Percentiles rank a stretch among this genome's conserved stretches.
These are phyloP conservation scores for Python bivittatus DNA, from an alignment of 2,113 vertebrate genomes.

Conservation along the genomic window DNA sequence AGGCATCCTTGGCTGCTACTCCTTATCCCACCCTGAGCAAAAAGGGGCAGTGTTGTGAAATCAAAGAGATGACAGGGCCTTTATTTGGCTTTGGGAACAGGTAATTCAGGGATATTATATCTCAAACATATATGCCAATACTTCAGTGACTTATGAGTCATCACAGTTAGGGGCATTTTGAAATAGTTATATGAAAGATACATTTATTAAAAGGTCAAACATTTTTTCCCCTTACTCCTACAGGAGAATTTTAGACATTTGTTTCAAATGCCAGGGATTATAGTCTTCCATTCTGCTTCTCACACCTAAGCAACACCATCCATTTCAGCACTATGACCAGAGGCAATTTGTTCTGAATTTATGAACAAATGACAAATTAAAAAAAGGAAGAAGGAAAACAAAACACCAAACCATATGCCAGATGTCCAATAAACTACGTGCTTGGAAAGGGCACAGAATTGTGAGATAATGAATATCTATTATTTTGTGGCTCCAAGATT, in stretches of 20 bases:
- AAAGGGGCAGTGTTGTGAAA: neutral
- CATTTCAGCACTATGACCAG: neutral
- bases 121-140: neutral
- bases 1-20: rapidly evolving
- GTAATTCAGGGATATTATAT: neutral
- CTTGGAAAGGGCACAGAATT: neutral
- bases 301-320: neutral
- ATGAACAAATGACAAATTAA: constrained; percentile 20
- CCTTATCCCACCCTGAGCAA: neutral
- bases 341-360: neutral
- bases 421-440: neutral
- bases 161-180: constrained; percentile 17
- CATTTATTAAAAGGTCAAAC: constrained; percentile 37
- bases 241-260: constrained; percentile 37
- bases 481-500: neutral
- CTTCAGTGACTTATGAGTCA: neutral
- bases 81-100: neutral
- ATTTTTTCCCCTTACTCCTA: constrained; percentile 2
- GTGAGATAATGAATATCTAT: constrained; percentile 5
- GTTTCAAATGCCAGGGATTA: constrained; percentile 18
- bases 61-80: neutral
- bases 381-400: neutral
- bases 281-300: constrained; percentile 22
- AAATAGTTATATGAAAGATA: constrained; percentile 36
- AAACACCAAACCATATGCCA: neutral